Base-by-base conservation (phyloP, 2,888 invertebrate genomes). In the Nipponacmea schrenckii region DNA sequence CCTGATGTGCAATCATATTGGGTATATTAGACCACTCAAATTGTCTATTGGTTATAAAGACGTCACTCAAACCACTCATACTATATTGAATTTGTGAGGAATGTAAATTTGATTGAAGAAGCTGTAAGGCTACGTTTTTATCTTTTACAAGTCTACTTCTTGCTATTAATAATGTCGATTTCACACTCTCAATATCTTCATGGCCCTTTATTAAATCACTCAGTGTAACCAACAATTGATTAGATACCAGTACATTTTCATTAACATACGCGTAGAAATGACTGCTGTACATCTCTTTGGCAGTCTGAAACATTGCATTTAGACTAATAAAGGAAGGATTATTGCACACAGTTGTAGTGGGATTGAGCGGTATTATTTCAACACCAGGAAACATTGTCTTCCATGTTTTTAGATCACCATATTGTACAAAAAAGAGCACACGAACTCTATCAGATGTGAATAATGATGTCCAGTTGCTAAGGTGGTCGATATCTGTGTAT, bases 11-110 rank as follows among this genome's bases (percentile, higher is more conserved):
- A 56, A 56, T 56, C 56, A 56, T 56, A 24, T 24, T 20, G 20
- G 56, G 56, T 56, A 56, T 56, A 56, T 56, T 56, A 56, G 56
- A 24, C 56, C 56, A 56, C 56, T 56, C 56, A 56, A 56, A 56
- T 24, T 56, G 56, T 12, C 56, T 56, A 56, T 56, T 56, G 56
- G 56, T 56, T 24, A 56, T 56, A 24, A 24, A 56, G 56, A 56
- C 24, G 24, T 56, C 56, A 56, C 56, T 56, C 24, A 24, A 56
- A 24, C 56, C 56, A 56, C 24, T 24, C 10, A 20, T 20, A 24
- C 20, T 24, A 56, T 56, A 56, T 56, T 56, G 20, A 56, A 56
- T 24, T 12, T 56, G 20, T 20, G 56, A 56, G 24, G 20, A 24
- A 24, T 10, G 20, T 14, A 14, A 24, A 20, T 24, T 56, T 56